Evolutionary conservation across 2,797 vertebrate species (phyloP).

Genomic region (Phoeniculus purpureus): DNA sequence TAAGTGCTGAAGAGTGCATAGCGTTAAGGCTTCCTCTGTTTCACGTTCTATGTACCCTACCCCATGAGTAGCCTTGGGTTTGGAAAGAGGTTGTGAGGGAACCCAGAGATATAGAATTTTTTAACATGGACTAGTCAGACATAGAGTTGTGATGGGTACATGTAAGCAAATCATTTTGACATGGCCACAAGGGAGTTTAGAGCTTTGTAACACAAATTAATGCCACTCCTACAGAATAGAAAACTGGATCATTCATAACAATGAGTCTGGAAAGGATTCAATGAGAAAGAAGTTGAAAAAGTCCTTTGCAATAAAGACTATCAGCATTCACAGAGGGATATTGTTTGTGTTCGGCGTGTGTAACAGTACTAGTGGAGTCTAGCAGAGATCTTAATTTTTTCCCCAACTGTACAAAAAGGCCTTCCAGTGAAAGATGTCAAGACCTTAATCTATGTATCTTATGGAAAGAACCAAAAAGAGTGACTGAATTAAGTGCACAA

Average conservation of each 20-base stretch:
- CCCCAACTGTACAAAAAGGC: background rate
- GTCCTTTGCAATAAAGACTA: background rate
- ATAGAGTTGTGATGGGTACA: background rate
- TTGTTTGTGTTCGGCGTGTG: background rate
- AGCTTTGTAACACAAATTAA: background rate
- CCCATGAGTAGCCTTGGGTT: accelerated
- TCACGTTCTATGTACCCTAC: background rate
- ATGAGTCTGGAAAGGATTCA: background rate
- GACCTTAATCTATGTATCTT: background rate
- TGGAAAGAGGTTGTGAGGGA: background rate
- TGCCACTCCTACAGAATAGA: background rate
- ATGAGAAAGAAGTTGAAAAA: background rate
- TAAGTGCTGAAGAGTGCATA: background rate
- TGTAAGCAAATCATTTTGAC: background rate
- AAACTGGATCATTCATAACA: background rate
- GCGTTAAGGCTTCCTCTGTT: background rate
- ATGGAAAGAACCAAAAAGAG: background rate
- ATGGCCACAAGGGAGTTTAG: background rate
- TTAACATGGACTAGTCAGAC: background rate
- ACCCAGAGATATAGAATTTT: background rate
- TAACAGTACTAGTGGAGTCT: background rate
- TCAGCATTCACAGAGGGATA: background rate
- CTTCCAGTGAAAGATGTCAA: background rate
- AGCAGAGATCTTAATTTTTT: background rate
- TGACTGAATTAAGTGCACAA: background rate